These are phyloP conservation scores for Odontothrips loti DNA, from an alignment of 2,888 invertebrate species.

Conservation along the genomic window DNA sequence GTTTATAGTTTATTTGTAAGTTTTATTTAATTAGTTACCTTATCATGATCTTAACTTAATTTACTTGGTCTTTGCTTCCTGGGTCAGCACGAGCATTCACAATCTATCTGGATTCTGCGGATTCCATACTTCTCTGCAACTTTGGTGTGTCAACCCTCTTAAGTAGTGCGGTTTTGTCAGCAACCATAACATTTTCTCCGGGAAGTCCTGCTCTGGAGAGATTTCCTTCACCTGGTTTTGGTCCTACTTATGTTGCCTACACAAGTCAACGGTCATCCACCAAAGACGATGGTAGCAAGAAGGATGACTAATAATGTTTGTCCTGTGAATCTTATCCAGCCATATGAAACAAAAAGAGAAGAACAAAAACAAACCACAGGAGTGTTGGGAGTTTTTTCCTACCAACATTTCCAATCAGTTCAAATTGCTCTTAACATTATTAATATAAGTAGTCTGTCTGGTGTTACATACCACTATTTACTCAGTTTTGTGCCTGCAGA, in stretches of 20 bases:
- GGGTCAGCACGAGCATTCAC: conserved; percentile 74
- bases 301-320: not conserved
- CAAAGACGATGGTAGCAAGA: not conserved
- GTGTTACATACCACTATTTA: no score
- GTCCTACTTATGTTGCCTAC: not conserved
- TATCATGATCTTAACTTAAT: not conserved
- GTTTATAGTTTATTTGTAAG: conserved; percentile 43
- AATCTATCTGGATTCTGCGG: conserved; percentile 72
- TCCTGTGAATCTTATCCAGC: no score
- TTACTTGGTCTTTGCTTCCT: not conserved
- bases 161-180: conserved; percentile 49
- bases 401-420: no score
- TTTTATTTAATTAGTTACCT: conserved; percentile 28
- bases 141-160: conserved; percentile 66
- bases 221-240: not conserved
- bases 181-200: conserved; percentile 10
- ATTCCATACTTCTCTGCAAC: conserved; percentile 65
- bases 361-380: not conserved
- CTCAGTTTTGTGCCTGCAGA: no score
- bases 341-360: not conserved
- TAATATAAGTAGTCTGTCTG: no score
- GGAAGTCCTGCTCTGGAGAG: not conserved
- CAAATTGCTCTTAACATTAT: no score
- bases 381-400: not conserved
- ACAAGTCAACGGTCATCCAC: not conserved